phyloP scores from a whole-genome alignment of 2,797 vertebrate genomes.

The Acanthurus lineatus region DNA sequence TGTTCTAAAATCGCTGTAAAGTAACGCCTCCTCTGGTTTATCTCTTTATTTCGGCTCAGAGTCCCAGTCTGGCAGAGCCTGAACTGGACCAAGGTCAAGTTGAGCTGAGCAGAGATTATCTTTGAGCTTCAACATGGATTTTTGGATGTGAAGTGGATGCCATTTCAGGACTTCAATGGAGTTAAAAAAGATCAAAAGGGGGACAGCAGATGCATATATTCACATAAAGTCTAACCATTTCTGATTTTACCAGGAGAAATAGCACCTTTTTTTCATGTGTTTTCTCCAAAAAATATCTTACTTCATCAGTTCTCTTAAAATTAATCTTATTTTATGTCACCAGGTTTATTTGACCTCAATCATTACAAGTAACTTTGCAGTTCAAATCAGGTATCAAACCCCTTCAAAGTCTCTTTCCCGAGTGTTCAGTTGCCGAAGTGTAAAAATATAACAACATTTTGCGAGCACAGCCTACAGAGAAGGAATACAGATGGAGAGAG shows the following conservation, averaged over 20 bases:
- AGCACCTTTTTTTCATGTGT: too few relatives aligned
- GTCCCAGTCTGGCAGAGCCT: neutral
- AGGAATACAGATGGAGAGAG: neutral
- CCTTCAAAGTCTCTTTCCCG: too few relatives aligned
- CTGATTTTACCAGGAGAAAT: neutral
- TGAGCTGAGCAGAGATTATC: conserved; percentile 24
- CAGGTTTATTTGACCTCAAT: neutral
- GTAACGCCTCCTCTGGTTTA: neutral
- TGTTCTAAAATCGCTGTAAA: neutral
- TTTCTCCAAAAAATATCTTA: neutral
- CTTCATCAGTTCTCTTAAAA: neutral
- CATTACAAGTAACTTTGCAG: neutral
- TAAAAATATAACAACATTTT: conserved; percentile 3
- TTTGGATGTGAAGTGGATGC: neutral
- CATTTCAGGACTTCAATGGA: neutral
- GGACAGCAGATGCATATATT: neutral
- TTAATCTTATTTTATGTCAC: too few relatives aligned
- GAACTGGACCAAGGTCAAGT: neutral
- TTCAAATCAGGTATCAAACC: neutral
- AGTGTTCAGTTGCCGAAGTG: neutral
- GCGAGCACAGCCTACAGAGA: neutral
- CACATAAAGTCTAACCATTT: neutral
- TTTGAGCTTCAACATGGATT: conserved; percentile 11
- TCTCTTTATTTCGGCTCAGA: neutral
- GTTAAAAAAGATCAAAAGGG: neutral